Evolutionary conservation across 2,113 vertebrate species (phyloP), one percentile per base, ranked within the genome.

Genomic region (Nycticryphes semicollaris): DNA sequence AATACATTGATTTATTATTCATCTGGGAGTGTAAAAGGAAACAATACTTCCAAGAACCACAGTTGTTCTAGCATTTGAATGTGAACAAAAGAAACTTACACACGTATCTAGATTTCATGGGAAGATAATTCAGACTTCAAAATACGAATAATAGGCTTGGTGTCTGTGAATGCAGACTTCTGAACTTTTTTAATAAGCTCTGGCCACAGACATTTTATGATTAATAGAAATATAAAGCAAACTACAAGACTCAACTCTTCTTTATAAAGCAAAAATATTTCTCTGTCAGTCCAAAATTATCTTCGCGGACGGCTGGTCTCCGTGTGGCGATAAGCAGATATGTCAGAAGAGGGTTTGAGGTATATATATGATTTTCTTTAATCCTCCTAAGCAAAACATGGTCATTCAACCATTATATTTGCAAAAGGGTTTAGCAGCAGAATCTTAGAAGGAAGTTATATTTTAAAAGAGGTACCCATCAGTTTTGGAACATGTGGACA

Each of bases 1-100:
- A 90, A 84, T 41, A 73, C n/a, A 41, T 47, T 88, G 76, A 90
- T 77, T 70, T 78, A 87, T 84, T 87, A 92, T 88, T 95, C 83
- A 72, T 50, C 59, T 1, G 4, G 56, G 33, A 84, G 24, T 1
- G 2, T 67, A 74, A 95, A 90, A 90, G 23, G 24, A 87, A 90
- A 90, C 69, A 82, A 57, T 77, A 92, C 53, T 37, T 88, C 30
- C 35, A 81, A 92, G 81, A 91, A 39, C 15, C 24, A 84, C 62
- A 87, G 54, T 68, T 54, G 35, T 70, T 92, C 43, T 47, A 63
- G 47, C 59, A 27, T 85, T 87, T 95, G 79, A 94, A 86, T 54
- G 9, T 35, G 30, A 95, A 90, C 51, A 95, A 93, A 93, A 96
- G 67, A 70, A 43, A 22, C 47, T 87, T 74, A 67, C 43, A 72